A percentile compares a stretch with the other conserved stretches of the same genome.
phyloP scores from a whole-genome alignment of 1,140 invertebrate genomes.

The Drosophila equinoxialis region DNA sequence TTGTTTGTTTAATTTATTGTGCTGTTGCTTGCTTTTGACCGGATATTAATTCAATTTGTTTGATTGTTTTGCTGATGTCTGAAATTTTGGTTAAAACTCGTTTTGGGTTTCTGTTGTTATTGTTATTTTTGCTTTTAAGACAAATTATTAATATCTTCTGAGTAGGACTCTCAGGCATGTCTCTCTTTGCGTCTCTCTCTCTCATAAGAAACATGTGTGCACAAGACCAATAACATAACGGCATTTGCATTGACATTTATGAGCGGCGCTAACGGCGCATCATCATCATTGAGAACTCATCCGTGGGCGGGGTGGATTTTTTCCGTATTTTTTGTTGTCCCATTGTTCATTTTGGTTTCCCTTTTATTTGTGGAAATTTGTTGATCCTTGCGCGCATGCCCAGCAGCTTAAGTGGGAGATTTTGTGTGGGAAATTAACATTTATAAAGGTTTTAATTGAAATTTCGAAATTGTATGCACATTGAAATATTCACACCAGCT shows the following conservation, averaged over 20 bases:
- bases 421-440: slow-evolving; percentile 59
- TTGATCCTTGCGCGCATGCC: slow-evolving; percentile 57
- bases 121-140: slow-evolving; percentile 30
- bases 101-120: slow-evolving; percentile 48
- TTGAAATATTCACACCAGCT: slow-evolving; percentile 49
- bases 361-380: slow-evolving; percentile 62
- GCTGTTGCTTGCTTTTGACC: slow-evolving; percentile 9
- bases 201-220: slow-evolving; percentile 49
- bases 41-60: slow-evolving; percentile 50
- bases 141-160: slow-evolving; percentile 42
- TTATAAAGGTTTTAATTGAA: slow-evolving; percentile 44
- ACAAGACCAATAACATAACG: slow-evolving; percentile 31
- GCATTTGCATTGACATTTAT: slow-evolving; percentile 74
- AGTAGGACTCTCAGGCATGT: slow-evolving; percentile 25
- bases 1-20: slow-evolving; percentile 33
- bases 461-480: slow-evolving; percentile 17
- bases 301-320: slow-evolving; percentile 52
- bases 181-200: background rate
- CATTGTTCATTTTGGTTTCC: slow-evolving; percentile 36
- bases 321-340: background rate
- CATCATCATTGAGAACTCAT: slow-evolving; percentile 25
- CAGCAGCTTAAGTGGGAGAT: slow-evolving; percentile 61
- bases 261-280: slow-evolving; percentile 71
- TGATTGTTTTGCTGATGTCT: slow-evolving; percentile 49
- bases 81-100: slow-evolving; percentile 67